Evolutionary conservation across 2,888 invertebrate species (phyloP).

Genomic region (Choristoneura rosaceana): DNA sequence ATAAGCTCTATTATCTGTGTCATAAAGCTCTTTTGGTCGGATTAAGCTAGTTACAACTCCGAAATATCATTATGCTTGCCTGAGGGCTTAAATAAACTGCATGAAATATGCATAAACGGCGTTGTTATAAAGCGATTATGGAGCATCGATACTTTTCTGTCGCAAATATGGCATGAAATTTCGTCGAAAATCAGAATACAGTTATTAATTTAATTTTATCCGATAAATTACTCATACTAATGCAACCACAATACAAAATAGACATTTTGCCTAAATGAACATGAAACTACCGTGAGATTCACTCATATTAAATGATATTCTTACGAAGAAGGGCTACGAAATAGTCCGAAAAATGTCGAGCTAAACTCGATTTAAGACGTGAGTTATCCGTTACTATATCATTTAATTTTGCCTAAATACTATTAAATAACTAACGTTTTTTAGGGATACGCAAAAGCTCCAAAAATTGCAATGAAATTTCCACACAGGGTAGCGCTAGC

Average conservation of each 20-base stretch:
- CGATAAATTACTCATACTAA: slow-evolving; percentile 46
- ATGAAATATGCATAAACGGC: slow-evolving; percentile 54
- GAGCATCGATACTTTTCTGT: slow-evolving; percentile 50
- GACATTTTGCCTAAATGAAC: not conserved
- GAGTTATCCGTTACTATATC: no score
- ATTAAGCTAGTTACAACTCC: slow-evolving; percentile 9
- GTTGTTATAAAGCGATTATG: slow-evolving; percentile 65
- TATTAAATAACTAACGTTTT: no score
- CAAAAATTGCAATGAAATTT: no score
- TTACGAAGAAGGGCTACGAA: no score
- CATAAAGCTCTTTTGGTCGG: slow-evolving; percentile 16
- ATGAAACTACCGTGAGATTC: no score
- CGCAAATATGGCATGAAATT: slow-evolving; percentile 53
- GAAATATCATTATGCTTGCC: slow-evolving; percentile 21
- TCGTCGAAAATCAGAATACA: slow-evolving; percentile 32
- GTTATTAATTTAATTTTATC: slow-evolving; percentile 27
- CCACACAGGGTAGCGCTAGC: no score
- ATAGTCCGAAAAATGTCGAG: no score
- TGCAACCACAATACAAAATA: slow-evolving; percentile 5
- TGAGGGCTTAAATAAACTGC: slow-evolving; percentile 51
- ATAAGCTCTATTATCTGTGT: not conserved
- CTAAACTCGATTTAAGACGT: no score
- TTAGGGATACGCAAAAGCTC: no score
- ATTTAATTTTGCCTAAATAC: no score
- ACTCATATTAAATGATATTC: no score